Percentiles rank a stretch among this genome's conserved stretches.
These are phyloP conservation scores for Larimichthys crocea DNA, from an alignment of 2,113 vertebrate genomes.

Conservation along the genomic window DNA sequence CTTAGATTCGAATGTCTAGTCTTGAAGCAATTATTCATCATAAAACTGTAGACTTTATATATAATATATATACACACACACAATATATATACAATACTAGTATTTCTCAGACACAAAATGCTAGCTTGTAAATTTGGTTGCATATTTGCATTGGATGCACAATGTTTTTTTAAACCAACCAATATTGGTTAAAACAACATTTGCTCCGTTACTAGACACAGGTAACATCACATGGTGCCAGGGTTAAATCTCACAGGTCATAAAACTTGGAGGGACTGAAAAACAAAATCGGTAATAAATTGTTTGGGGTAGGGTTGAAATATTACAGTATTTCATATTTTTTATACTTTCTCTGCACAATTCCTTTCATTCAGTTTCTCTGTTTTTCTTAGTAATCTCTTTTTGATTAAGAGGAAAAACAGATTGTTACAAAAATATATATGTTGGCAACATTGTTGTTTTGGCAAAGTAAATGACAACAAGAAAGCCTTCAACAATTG, in stretches of 20 bases:
- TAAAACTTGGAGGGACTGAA: background rate
- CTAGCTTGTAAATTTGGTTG: no score
- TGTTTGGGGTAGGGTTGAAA: background rate
- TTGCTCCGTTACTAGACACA: background rate
- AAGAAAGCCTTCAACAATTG: constrained; percentile 38
- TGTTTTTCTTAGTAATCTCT: background rate
- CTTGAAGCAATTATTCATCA: constrained; percentile 1
- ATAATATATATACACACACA: no score
- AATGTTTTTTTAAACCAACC: no score
- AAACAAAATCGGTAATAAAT: background rate
- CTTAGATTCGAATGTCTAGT: constrained; percentile 30
- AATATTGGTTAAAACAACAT: no score
- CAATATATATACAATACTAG: no score
- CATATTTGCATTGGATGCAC: no score
- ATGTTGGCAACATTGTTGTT: constrained; percentile 23
- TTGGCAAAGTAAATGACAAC: constrained; percentile 36
- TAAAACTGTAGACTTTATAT: background rate
- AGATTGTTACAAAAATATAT: background rate
- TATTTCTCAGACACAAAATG: no score
- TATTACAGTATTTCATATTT: constrained; percentile 1
- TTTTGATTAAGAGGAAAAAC: constrained; percentile 13
- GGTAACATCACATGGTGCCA: background rate
- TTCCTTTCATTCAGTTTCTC: background rate
- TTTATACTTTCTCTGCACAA: background rate
- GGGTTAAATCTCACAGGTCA: background rate